These are phyloP conservation scores for Spinus olivaceus DNA, from an alignment of 2,797 vertebrate genomes.

Conservation along the genomic window DNA sequence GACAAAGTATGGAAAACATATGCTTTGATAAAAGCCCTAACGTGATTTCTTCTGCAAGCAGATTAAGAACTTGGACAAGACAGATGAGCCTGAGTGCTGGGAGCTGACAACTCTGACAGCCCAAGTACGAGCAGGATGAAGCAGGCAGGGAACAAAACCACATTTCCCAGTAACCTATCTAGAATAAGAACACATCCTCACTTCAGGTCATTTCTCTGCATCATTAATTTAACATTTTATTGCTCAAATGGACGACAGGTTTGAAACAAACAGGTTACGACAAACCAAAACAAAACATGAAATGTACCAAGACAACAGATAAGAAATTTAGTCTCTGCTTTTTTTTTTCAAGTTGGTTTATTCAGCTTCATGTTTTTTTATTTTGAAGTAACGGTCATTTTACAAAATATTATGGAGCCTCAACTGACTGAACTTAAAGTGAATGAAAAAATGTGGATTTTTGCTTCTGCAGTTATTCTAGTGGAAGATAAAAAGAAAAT, in stretches of 20 bases:
- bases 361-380: neutral
- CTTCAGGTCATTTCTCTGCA: neutral
- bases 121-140: neutral
- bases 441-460: neutral
- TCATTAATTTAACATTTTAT: conserved; percentile 7
- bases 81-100: neutral
- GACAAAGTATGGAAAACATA: conserved; percentile 5
- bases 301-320: neutral
- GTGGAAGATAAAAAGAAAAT: neutral
- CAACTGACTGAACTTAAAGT: neutral
- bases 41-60: neutral
- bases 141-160: neutral
- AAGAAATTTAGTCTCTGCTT: neutral
- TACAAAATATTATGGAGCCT: neutral
- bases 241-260: neutral
- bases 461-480: neutral
- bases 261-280: neutral
- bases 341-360: neutral
- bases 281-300: neutral
- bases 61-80: conserved; percentile 2
- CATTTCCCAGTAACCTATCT: neutral
- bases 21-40: conserved; percentile 3
- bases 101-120: neutral
- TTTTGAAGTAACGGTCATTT: neutral
- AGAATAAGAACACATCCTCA: neutral